Evolutionary conservation across 2,888 invertebrate species (phyloP).

Genomic region (Rotaria macrura): DNA sequence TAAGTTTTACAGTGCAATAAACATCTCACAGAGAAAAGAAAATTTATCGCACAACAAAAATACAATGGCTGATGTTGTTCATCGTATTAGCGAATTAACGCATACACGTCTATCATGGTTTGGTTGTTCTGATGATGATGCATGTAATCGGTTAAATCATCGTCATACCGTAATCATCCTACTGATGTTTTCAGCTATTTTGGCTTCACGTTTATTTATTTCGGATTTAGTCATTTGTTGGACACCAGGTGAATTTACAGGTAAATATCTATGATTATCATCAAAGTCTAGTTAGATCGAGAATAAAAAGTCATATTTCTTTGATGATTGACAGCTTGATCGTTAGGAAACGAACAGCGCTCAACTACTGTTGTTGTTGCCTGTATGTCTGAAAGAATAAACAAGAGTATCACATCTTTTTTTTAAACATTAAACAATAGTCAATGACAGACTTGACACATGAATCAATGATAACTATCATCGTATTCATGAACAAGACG

Average conservation of each 20-base stretch:
- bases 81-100: slow-evolving; percentile 7
- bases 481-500: neutral
- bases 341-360: no score
- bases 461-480: neutral
- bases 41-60: neutral
- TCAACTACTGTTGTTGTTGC: neutral
- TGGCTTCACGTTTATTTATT: neutral
- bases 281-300: no score
- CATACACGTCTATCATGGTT: slow-evolving; percentile 18
- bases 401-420: no score
- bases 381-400: neutral
- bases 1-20: neutral
- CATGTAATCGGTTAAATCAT: neutral
- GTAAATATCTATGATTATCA: neutral
- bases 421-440: neutral
- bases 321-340: no score
- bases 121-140: neutral
- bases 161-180: neutral
- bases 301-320: no score
- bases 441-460: neutral
- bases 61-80: neutral
- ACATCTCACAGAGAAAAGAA: neutral
- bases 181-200: neutral
- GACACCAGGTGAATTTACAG: slow-evolving; percentile 15
- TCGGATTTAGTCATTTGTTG: slow-evolving; percentile 5